Evolutionary conservation across 2,888 invertebrate genomes (phyloP).

Genomic region (Prosapia bicincta): DNA sequence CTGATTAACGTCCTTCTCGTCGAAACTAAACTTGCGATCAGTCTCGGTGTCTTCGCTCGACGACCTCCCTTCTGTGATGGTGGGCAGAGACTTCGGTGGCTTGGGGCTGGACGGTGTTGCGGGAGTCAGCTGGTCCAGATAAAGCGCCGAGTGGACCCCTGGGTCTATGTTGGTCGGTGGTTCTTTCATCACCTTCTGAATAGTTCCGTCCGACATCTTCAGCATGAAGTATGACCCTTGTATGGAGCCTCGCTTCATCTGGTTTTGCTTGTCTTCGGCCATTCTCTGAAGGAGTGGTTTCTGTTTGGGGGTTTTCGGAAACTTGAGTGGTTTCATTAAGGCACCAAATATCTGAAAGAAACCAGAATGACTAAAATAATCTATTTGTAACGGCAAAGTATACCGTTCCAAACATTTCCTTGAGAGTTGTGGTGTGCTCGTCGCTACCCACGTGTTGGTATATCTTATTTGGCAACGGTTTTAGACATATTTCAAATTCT

Average conservation of each 20-base stretch:
- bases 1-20: conserved; percentile 38
- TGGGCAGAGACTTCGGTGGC: conserved; percentile 80
- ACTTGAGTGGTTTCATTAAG: conserved; percentile 72
- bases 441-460: no score
- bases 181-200: conserved; percentile 84
- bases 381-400: no score
- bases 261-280: conserved; percentile 87
- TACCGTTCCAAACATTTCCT: no score
- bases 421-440: no score
- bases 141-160: conserved; percentile 87
- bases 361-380: no score
- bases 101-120: conserved; percentile 77
- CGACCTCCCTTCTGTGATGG: conserved; percentile 77
- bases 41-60: conserved; percentile 50
- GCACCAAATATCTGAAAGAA: conserved; percentile 66
- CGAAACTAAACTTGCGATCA: conserved; percentile 39
- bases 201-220: conserved; percentile 83
- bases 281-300: conserved; percentile 85
- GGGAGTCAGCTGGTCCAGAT: conserved; percentile 78
- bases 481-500: no score
- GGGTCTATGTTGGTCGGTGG: conserved; percentile 88
- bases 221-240: conserved; percentile 83
- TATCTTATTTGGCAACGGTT: no score
- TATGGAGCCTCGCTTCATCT: conserved; percentile 85
- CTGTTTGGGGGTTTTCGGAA: conserved; percentile 61